Percentiles rank a stretch among this genome's conserved stretches.
phyloP scores from a whole-genome alignment of 2,888 invertebrate species.

The Anoplius nigerrimus region DNA sequence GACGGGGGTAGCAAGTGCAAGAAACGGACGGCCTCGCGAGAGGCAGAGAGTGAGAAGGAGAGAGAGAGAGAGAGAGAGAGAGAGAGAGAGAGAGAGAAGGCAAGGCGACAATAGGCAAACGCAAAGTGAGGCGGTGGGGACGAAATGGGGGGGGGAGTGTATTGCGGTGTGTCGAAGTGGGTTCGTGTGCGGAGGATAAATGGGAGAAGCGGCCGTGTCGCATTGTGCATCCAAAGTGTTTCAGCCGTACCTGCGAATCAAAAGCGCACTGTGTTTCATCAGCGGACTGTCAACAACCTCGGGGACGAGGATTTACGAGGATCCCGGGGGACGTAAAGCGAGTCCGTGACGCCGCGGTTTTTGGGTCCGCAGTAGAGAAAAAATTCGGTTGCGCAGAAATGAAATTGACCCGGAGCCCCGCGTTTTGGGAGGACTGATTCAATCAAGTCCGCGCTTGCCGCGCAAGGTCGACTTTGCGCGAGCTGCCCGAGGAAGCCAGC shows the following conservation, averaged over 20 bases:
- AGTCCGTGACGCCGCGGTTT: neutral
- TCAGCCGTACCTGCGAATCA: neutral
- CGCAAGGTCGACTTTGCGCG: neutral
- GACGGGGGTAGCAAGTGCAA: too few relatives aligned
- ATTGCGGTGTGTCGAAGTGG: slow-evolving; percentile 1
- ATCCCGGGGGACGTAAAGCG: neutral
- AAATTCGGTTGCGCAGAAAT: neutral
- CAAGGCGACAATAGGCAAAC: too few relatives aligned
- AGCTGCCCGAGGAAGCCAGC: slow-evolving; percentile 36
- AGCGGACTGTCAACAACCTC: slow-evolving; percentile 2
- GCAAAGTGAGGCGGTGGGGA: too few relatives aligned
- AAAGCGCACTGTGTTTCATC: slow-evolving; percentile 8
- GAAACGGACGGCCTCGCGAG: too few relatives aligned
- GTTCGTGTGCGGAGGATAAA: slow-evolving; percentile 1
- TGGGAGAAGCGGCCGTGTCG: neutral
- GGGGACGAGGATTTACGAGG: slow-evolving; percentile 7
- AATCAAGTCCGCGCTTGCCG: too few relatives aligned
- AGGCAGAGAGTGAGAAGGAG: too few relatives aligned
- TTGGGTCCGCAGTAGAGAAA: neutral
- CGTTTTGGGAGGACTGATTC: too few relatives aligned
- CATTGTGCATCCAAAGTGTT: neutral
- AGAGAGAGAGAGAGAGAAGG: too few relatives aligned
- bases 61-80: too few relatives aligned
- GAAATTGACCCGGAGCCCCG: neutral
- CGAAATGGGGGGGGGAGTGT: too few relatives aligned